Base-by-base conservation (phyloP, 2,888 invertebrate species). In the Cosmorhoe ocellata region DNA sequence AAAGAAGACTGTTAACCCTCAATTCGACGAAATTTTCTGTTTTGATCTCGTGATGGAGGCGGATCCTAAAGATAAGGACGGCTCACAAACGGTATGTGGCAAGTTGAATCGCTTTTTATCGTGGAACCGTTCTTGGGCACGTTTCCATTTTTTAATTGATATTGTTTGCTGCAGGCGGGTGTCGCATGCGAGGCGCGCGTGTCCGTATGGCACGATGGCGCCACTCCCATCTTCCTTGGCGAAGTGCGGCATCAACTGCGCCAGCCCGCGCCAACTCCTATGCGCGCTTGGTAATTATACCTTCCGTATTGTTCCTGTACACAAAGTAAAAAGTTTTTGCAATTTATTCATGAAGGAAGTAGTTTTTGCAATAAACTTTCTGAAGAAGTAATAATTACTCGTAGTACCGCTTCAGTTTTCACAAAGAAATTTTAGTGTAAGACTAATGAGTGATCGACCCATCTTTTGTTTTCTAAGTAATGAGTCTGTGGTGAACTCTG, bases 1-100 rank as follows among this genome's bases (percentile, higher is more conserved):
- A 79, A 97, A 97, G 91, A 98, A 97, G 92, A 97, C 97, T 43
- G 94, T 95, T 59, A 95, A 95, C 77, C 97, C 98, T 9, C 94
- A 95, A 75, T 98, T 96, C 82, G 96, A 97, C 74, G 97, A 98
- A 87, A 93, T 94, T 59, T 95, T 97, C 84, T 92, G 93, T 74
- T 97, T 97, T 82, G 92, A 93, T 86, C 87, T 92, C 74, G 91
- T 90, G 52, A 90, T 92, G 74, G 92, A 92, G 62, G 88, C 91
- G 54, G 92, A 92, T 60, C 81, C 86, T 12, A 90, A 89, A 64
- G 89, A 90, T 63, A 87, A 84, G 71, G 89, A 91, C 55, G 83
- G 84, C 58, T 90, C 91, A 24, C 93, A 92, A 72, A 90, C 92
- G 67, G 92, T 93, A 66, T 84, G 81, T 52, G 34, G 13, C 41